These are phyloP conservation scores for Zalophus californianus DNA, from an alignment of 2,797 vertebrate genomes.

Conservation along the genomic window DNA sequence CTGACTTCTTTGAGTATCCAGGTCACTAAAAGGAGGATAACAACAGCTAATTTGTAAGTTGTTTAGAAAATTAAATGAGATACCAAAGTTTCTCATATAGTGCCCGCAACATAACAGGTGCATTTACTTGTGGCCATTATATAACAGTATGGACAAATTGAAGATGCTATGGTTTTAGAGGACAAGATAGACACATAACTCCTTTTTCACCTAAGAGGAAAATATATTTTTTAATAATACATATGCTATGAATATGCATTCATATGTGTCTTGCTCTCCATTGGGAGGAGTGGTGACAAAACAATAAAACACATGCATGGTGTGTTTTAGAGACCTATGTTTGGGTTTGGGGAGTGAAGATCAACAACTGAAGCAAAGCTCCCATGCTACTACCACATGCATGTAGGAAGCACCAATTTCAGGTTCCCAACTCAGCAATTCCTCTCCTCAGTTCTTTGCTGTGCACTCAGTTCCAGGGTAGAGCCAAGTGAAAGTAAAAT, in stretches of 20 bases:
- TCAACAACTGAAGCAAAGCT: background rate
- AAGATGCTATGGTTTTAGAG: background rate
- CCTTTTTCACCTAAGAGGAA: conserved; percentile 14
- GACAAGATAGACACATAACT: background rate
- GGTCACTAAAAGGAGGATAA: background rate
- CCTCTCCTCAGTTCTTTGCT: background rate
- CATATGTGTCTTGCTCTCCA: background rate
- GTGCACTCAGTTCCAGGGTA: background rate
- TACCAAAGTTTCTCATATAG: background rate
- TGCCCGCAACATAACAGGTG: background rate
- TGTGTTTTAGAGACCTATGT: background rate
- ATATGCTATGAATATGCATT: background rate
- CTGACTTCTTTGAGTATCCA: background rate
- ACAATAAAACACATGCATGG: background rate
- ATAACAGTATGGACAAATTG: background rate
- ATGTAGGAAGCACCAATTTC: background rate
- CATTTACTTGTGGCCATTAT: background rate
- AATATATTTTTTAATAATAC: background rate
- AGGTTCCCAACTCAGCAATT: background rate
- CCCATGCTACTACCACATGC: background rate
- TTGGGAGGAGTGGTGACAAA: background rate
- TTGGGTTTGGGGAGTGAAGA: background rate
- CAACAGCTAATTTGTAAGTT: background rate
- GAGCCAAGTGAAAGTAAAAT: background rate
- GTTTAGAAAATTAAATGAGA: background rate